Evolutionary conservation across 2,888 invertebrate genomes (phyloP).

Genomic region (Drosophila sordidula): DNA sequence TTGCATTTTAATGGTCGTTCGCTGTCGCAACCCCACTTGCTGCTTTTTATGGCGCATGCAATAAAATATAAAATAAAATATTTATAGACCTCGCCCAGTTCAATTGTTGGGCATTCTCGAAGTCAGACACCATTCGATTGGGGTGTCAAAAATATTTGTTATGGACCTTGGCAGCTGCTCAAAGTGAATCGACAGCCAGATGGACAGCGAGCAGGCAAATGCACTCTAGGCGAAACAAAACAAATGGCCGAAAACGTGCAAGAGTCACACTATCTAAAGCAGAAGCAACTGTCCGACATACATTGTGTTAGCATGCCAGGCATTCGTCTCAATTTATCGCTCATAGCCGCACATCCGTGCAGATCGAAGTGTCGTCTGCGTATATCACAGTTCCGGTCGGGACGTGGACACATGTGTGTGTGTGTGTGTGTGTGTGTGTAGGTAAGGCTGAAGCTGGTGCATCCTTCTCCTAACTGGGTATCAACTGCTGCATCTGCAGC

Average conservation of each 20-base stretch:
- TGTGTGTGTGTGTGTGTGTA: constrained; percentile 29
- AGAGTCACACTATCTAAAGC: constrained; percentile 24
- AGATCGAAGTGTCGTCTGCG: constrained; percentile 70
- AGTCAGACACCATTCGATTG: constrained; percentile 18
- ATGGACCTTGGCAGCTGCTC: constrained; percentile 11
- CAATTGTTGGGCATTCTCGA: constrained; percentile 28
- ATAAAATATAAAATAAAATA: constrained; percentile 64
- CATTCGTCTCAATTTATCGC: constrained; percentile 80
- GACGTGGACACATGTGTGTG: constrained; percentile 15
- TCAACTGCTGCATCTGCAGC: constrained; percentile 14
- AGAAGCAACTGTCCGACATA: constrained; percentile 9
- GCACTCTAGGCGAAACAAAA: constrained; percentile 42
- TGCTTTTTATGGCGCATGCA: constrained; percentile 51
- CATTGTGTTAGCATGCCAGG: constrained; percentile 41
- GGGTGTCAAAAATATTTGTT: constrained; percentile 40
- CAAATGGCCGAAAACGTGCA: background rate
- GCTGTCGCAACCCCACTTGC: constrained; percentile 17
- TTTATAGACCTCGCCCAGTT: constrained; percentile 46
- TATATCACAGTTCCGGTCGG: constrained; percentile 49
- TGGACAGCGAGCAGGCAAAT: constrained; percentile 67
- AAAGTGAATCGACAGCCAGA: constrained; percentile 37
- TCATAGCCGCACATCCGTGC: constrained; percentile 55
- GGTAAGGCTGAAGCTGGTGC: constrained; percentile 17
- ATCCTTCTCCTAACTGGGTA: constrained; percentile 12
- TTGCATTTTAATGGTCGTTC: constrained; percentile 69